Percentiles rank a stretch among this genome's conserved stretches.
Evolutionary conservation across 2,113 vertebrate species (phyloP).

Genomic region (Philantomba maxwellii): DNA sequence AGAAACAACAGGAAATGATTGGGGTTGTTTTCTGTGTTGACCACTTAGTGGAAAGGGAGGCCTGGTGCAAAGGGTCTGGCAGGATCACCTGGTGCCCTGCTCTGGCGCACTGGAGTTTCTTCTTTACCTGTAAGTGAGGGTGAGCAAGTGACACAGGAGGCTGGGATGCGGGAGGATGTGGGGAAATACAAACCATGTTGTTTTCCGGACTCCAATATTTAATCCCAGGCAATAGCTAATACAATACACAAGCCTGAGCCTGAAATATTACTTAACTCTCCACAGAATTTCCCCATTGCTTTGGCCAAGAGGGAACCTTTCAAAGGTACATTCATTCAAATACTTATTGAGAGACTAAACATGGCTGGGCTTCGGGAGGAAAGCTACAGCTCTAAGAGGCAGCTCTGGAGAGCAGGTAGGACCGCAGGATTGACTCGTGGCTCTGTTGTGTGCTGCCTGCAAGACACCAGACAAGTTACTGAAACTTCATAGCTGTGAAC

Average conservation of each 20-base stretch:
- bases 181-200: neutral
- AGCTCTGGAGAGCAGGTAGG: neutral
- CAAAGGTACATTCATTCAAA: neutral
- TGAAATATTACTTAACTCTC: neutral
- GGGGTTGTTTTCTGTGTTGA: slow-evolving; percentile 21
- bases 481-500: neutral
- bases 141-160: neutral
- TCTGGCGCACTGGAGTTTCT: fast-evolving
- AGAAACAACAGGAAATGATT: slow-evolving; percentile 43
- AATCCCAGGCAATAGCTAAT: neutral
- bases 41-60: neutral
- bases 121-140: neutral
- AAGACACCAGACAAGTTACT: neutral
- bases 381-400: neutral
- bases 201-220: neutral
- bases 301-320: neutral
- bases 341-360: neutral
- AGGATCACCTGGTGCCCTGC: neutral
- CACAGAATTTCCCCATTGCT: neutral
- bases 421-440: neutral
- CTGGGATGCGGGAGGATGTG: neutral
- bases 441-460: neutral
- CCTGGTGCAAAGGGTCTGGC: neutral
- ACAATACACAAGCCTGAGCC: neutral
- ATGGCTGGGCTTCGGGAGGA: neutral